These are phyloP conservation scores for Epizoanthus ramosus DNA, from an alignment of 92 coral and sea anemone genomes.

Conservation along the genomic window DNA sequence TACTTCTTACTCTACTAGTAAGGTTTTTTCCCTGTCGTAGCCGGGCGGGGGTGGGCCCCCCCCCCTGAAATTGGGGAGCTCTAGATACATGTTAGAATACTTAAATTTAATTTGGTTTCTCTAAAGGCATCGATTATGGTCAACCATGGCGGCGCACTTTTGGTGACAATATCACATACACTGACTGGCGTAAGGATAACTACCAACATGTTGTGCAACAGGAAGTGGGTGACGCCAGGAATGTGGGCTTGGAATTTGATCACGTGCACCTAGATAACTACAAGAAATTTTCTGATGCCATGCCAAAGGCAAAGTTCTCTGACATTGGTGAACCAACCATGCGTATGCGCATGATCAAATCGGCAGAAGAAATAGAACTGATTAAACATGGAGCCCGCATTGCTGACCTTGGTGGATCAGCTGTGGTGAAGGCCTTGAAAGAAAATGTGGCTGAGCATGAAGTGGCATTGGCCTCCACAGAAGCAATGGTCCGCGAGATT, in stretches of 20 bases:
- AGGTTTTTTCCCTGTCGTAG: no score
- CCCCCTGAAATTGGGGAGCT: no score
- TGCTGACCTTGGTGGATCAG: conserved; percentile 88
- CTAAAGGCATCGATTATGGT: conserved; percentile 82
- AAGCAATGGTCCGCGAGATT: conserved; percentile 85
- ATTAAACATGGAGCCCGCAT: conserved; percentile 87
- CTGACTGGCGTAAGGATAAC: conserved; percentile 95
- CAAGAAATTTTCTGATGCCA: conserved; percentile 71
- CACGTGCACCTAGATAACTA: conserved; percentile 66
- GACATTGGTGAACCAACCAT: conserved; percentile 82
- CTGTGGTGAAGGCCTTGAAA: conserved; percentile 64
- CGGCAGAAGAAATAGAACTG: conserved; percentile 83
- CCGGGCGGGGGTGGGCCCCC: no score
- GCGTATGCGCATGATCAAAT: conserved; percentile 89
- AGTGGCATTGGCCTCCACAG: conserved; percentile 85
- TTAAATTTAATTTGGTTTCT: neutral
- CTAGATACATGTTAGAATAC: no score
- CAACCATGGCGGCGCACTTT: conserved; percentile 90
- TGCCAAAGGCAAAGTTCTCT: conserved; percentile 72
- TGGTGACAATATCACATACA: conserved; percentile 87
- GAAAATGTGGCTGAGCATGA: conserved; percentile 84
- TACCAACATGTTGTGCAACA: conserved; percentile 75
- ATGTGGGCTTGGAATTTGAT: conserved; percentile 84
- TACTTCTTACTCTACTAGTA: no score
- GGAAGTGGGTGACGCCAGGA: conserved; percentile 70